Conservation (phyloP, 2,113 vertebrate genomes). For the Caranx ignobilis region DNA sequence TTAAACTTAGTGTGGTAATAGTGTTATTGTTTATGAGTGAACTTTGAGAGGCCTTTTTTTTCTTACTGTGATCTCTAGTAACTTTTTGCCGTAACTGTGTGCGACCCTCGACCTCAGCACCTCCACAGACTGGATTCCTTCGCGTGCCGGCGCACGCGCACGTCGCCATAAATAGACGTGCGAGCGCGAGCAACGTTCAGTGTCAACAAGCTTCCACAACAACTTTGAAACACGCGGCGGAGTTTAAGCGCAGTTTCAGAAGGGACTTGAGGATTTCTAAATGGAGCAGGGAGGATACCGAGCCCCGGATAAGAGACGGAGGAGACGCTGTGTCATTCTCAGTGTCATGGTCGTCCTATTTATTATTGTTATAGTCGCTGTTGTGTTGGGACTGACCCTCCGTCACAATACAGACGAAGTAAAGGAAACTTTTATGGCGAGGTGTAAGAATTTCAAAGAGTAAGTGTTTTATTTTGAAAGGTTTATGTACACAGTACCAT, state of each 20-base stretch:
- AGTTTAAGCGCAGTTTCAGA: too few species aligned
- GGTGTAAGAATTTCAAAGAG: slow-evolving; percentile 50
- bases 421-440: not conserved
- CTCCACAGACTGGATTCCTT: not conserved
- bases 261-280: too few species aligned
- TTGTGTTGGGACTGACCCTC: not conserved
- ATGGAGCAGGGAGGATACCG: not conserved
- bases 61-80: too few species aligned
- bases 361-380: accelerated
- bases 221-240: too few species aligned
- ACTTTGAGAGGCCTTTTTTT: too few species aligned
- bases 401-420: not conserved
- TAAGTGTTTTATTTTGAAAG: slow-evolving; percentile 1
- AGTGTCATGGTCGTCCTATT: not conserved
- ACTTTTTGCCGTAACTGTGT: too few species aligned
- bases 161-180: slow-evolving; percentile 33
- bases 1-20: too few species aligned
- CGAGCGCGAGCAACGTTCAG: not conserved
- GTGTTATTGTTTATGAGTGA: too few species aligned
- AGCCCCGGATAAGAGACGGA: accelerated
- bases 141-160: not conserved
- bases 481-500: not conserved
- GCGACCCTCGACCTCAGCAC: too few species aligned
- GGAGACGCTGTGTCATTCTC: accelerated
- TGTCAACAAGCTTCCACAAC: not conserved